A percentile compares a stretch with the other conserved stretches of the same genome.
phyloP scores from a whole-genome alignment of 2,113 vertebrate species.

The Rutilus rutilus region DNA sequence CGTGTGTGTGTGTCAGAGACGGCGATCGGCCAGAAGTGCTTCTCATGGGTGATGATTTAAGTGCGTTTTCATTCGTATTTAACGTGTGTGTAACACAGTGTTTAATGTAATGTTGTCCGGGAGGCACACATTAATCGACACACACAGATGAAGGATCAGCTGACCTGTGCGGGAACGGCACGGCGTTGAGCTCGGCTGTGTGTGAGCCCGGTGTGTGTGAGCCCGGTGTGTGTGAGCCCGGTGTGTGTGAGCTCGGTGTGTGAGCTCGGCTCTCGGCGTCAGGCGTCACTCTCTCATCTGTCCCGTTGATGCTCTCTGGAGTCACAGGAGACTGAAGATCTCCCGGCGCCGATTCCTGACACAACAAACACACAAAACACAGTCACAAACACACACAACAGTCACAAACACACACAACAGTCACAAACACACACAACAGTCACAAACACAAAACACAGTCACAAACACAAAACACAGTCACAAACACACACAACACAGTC shows the following conservation, averaged over 20 bases:
- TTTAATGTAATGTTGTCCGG: constrained; percentile 47
- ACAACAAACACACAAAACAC: neutral
- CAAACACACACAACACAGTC: neutral
- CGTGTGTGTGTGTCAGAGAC: neutral
- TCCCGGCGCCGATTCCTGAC: constrained; percentile 89
- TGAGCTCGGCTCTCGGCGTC: constrained; percentile 80
- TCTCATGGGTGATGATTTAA: constrained; percentile 35
- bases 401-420: neutral
- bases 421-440: no score
- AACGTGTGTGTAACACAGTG: constrained; percentile 45
- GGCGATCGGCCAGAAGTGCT: neutral
- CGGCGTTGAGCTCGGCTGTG: constrained; percentile 83
- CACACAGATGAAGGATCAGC: no score
- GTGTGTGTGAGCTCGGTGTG: no score
- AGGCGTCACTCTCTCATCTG: constrained; percentile 81
- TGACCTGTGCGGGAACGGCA: constrained; percentile 93
- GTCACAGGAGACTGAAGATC: constrained; percentile 91
- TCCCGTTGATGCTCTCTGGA: constrained; percentile 93
- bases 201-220: constrained; percentile 59
- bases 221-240: no score
- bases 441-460: no score
- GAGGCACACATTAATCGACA: neutral
- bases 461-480: no score
- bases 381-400: neutral
- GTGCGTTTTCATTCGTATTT: constrained; percentile 51